phyloP scores from a whole-genome alignment of 1,140 invertebrate species.

The Drosophila pachea region DNA sequence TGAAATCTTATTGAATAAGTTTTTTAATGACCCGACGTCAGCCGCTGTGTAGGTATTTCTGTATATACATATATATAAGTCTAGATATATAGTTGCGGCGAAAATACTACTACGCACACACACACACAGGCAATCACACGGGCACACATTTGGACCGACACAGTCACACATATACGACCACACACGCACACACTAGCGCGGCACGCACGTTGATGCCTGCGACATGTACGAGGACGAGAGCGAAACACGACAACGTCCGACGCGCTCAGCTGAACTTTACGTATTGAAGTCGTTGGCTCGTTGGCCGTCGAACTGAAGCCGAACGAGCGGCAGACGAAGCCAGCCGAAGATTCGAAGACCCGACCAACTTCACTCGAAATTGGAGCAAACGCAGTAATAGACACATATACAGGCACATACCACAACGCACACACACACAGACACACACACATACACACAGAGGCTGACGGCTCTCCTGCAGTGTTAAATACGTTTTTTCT shows the following conservation, averaged over 20 bases:
- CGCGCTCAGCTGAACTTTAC: slow-evolving; percentile 76
- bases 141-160: too few species aligned
- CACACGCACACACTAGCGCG: slow-evolving; percentile 11
- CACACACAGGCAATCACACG: too few species aligned
- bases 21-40: slow-evolving; percentile 70
- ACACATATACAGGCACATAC: slow-evolving; percentile 29
- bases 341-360: slow-evolving; percentile 44
- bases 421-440: slow-evolving; percentile 8
- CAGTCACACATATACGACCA: slow-evolving; percentile 4
- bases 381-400: slow-evolving; percentile 65
- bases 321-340: slow-evolving; percentile 25
- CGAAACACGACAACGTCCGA: slow-evolving; percentile 66
- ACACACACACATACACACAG: slow-evolving; percentile 9
- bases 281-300: slow-evolving; percentile 67
- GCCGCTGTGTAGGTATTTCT: slow-evolving; percentile 44
- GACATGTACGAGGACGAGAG: slow-evolving; percentile 32
- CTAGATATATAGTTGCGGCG: slow-evolving; percentile 41
- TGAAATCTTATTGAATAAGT: slow-evolving; percentile 75
- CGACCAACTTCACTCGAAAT: slow-evolving; percentile 49
- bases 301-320: slow-evolving; percentile 37
- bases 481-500: slow-evolving; percentile 24
- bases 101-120: slow-evolving; percentile 69
- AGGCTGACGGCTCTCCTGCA: slow-evolving; percentile 39
- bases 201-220: slow-evolving; percentile 47
- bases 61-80: slow-evolving; percentile 16